Base-by-base conservation (phyloP, 2,113 vertebrate species). In the Hassar affinis region DNA sequence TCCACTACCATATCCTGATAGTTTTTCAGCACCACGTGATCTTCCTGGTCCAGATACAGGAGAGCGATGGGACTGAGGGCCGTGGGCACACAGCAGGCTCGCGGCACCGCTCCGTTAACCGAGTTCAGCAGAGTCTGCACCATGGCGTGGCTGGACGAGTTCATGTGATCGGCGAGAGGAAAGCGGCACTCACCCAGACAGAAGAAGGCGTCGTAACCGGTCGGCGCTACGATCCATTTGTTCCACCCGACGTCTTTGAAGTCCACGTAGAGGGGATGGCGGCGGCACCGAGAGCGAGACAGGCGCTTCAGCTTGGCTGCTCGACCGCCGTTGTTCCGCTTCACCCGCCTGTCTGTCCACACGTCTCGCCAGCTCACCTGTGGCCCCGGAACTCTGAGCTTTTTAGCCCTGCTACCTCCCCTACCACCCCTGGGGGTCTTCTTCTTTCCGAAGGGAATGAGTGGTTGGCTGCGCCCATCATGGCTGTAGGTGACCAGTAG, bases 1-100 rank as follows among this genome's bases (percentile, higher is more conserved):
- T 96, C 95, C 89, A 95, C 95, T 84, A 95, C 95, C 95, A 96
- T 96, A 81, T 96, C 95, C 91, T 95, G 93, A 88, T 96, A 96
- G 82, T 95, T 95, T 88, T 96, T 96, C 84, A 96, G 90, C 83
- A 96, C 95, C 72, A 96, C 95, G 17, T 92, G 91, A 68, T 95
- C 95, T 64, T 95, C 91, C 84, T 93, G 91, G 84, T 95, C 95
- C 86, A 95, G 89, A 87, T 95, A 96, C 83, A 96, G 94, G 86
- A 96, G 89, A 61, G 94, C 94, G 17, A 96, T 94, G 80, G 95
- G 93, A 87, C 95, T 95, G 85, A 96, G 94, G 80, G 93, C 90
- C 20, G 94, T 96, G 42, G 95, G 95, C 59, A 95, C 94, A 3
- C 95, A 96, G 90, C 95, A 95, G 30, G 94, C 93, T 59, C 91